Conservation (phyloP, 2,113 vertebrate species). For the Noturus placidus region DNA sequence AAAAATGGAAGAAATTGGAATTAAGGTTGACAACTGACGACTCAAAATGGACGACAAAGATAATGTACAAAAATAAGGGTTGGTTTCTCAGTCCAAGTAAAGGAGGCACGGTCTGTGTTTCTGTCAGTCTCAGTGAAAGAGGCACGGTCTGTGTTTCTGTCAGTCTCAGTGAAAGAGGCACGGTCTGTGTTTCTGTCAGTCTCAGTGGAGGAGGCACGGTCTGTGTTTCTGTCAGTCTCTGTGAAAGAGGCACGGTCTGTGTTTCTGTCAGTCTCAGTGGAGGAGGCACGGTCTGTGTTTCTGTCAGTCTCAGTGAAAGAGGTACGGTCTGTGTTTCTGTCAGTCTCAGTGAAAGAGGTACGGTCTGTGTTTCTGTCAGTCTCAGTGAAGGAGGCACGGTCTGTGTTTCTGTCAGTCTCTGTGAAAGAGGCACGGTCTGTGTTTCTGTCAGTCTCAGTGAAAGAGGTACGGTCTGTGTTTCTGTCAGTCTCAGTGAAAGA, state of each 20-base stretch:
- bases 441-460: not conserved
- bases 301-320: not conserved
- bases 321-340: not conserved
- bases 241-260: not conserved
- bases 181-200: not conserved
- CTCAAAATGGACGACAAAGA: not conserved
- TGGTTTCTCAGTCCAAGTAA: not conserved
- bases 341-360: not conserved
- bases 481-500: not conserved
- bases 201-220: not conserved
- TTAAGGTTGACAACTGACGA: not conserved
- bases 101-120: not conserved
- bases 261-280: not conserved
- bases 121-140: not conserved
- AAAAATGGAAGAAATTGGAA: not conserved
- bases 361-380: not conserved
- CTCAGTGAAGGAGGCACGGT: not conserved
- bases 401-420: not conserved
- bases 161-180: not conserved
- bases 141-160: not conserved
- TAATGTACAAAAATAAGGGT: not conserved
- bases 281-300: not conserved
- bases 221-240: not conserved
- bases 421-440: not conserved
- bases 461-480: not conserved